These are phyloP conservation scores for Cavia aperea DNA, from an alignment of 2,113 vertebrate species.

Conservation along the genomic window DNA sequence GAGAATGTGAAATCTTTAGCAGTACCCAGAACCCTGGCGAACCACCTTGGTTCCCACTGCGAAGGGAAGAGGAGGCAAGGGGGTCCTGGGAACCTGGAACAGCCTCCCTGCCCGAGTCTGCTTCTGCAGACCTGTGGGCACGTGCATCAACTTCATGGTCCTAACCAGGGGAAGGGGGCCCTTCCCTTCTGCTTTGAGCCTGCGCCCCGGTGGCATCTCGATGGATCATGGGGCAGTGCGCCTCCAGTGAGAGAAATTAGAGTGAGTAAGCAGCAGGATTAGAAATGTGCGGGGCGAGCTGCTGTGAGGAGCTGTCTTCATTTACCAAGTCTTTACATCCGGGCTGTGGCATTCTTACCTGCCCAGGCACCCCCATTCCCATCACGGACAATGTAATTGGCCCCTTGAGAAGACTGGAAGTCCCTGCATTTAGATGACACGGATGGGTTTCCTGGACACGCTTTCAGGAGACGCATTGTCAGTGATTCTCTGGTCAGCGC, in stretches of 20 bases:
- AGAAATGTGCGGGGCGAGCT: accelerated
- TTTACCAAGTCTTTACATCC: not conserved
- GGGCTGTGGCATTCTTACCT: no score
- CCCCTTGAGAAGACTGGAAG: not conserved
- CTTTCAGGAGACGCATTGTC: accelerated
- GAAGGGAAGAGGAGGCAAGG: accelerated
- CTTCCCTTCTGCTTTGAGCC: not conserved
- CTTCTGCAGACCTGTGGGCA: accelerated
- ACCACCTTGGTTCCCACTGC: not conserved
- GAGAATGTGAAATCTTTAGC: accelerated
- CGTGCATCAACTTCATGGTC: accelerated
- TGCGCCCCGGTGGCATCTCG: accelerated
- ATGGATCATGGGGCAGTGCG: accelerated
- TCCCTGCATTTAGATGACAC: accelerated
- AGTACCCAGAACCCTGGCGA: accelerated
- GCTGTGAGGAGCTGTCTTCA: not conserved
- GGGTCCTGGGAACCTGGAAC: accelerated
- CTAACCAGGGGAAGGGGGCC: accelerated
- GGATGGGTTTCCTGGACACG: not conserved
- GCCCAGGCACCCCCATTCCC: not conserved
- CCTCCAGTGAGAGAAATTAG: accelerated
- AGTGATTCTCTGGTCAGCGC: accelerated
- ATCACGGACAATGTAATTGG: accelerated
- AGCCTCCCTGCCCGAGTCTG: not conserved
- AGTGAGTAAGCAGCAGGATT: no score